Base-by-base conservation (phyloP, 2,888 invertebrate genomes). In the Phaedon cochleariae region DNA sequence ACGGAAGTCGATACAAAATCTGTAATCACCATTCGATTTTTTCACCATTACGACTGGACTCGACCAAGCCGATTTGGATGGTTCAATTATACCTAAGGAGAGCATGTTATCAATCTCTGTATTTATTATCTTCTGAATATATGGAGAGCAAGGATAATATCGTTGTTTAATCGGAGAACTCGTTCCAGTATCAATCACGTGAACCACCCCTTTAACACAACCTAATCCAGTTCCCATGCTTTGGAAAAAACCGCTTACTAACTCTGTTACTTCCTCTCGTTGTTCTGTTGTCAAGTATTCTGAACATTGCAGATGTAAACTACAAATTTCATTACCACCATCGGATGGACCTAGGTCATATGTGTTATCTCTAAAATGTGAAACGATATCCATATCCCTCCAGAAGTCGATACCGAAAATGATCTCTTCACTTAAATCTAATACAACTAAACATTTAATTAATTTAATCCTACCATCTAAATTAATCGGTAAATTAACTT, bases 31-130 rank as follows among this genome's bases (percentile, higher is more conserved):
- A 4, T 59, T 48, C 59, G 77, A 76, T 51, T 77, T 77, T 63
- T 81, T 83, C 0, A 79, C 78, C 4, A 83, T 29, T 0, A 68
- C 26, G 0, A 68, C 51, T 0, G 68, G 65, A 1, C 54, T 59
- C 15, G 0, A 81, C 78, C 79, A 83, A 0, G 81, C 79, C 15
- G 73, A 75, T 5, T 62, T 64, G 0, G 74, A 76, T n/a, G 67
- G 70, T 60, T 69, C 66, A 46, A 63, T 59, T n/a, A 66, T 9
- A 7, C 63, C 66, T 17, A 58, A 21, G 2, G 20, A n/a, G 9
- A 75, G 31, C 68, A 79, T 71, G 37, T 69, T 67, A 29, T 52
- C 65, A n/a, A 76, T 18, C 31, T 76, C 63, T 9, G 51, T 31
- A 55, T 70, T 41, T 12, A 71, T 62, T 10, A 63, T 12, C 31